Base-by-base conservation (phyloP, 37 sponge, comb jelly and placozoan genomes). In the Haliclona indistincta region DNA sequence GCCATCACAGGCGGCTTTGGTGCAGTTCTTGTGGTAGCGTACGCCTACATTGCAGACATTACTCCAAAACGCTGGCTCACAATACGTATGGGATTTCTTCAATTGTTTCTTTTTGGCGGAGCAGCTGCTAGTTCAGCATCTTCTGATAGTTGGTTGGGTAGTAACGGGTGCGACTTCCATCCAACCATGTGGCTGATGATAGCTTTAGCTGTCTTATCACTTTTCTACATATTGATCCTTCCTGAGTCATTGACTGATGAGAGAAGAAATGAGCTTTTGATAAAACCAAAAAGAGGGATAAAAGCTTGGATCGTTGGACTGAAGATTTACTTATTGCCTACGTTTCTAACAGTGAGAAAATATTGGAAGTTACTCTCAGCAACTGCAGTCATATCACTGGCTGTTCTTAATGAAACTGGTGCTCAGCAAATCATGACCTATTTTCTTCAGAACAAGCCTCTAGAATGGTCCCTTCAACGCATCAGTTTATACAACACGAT, bases 11-110 rank as follows among this genome's bases (percentile, higher is more conserved):
- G 89, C 15, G 84, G 75, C 23, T 67, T 78, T 47, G 75, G 83
- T 34, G 74, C 54, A 13, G 43, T 81, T 1, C 51, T 88, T 0
- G 65, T 56, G 47, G 62, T 72, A 22, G 37, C 42, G 23, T 78
- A 73, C n/a, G 39, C 89, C 5, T 88, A 88, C 41, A 25, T 78
- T 7, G 29, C 74, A 8, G 89, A 88, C 51, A 35, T 88, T 30
- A 78, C 78, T 41, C 72, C 89, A 5, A 23, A 2, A 23, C 54
- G 51, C 25, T 68, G 70, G 47, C 38, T 65, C 3, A 88, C 79
- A 0, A 20, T 83, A 23, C 72, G 89, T 1, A 71, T 88, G 54
- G 84, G 74, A 33, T 10, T 88, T 36, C 74, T 56, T 0, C 68
- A 70, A 29, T 20, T 74, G 0, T 62, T 68, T 61, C 3, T 82